Base-by-base conservation (phyloP, 2,888 invertebrate genomes). In the Ectemnius continuus region DNA sequence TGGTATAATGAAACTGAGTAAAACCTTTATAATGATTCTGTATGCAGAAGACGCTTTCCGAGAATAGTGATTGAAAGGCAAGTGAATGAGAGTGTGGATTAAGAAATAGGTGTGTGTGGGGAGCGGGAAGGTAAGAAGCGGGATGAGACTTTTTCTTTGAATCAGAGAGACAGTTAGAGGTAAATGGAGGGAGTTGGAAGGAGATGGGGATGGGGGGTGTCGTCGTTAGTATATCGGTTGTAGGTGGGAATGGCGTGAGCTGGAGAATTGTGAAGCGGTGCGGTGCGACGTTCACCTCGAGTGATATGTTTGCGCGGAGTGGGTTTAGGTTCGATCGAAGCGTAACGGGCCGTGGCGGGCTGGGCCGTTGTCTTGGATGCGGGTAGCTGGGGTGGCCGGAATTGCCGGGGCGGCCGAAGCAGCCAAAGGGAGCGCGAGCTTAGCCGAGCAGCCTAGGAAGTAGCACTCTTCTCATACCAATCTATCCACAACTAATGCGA, bases 281-380 rank as follows among this genome's bases (percentile, higher is more conserved):
- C 77, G 82, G 80, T 78, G 80, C 76, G 81, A 75, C 78, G 82
- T 80, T 86, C 84, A 84, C 85, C 83, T 87, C 85, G 85, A 71
- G 83, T 84, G 86, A 88, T 88, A 88, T 88, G 87, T 87, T 87
- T 86, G 88, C 87, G 84, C 82, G 86, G 6, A 36, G 85, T 85
- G 85, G 88, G 81, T 86, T 88, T 86, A 84, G 82, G 85, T 87
- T 87, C 87, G 89, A 90, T 88, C 87, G 89, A 89, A 87, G 88
- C 84, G 89, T 89, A 89, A 89, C 89, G 89, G 89, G 87, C 23
- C 23, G 23, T 2, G 23, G 3, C 23, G 23, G 23, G 23, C 23
- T 23, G 23, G 3, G 23, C 87, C 89, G 88, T 89, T 89, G 88
- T 88, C 88, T 88, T 86, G 87, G 86, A 90, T 90, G 89, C 89